Percentiles rank a stretch among this genome's conserved stretches.
Evolutionary conservation across 2,888 invertebrate species (phyloP).

Genomic region (Cylloceria caligata): DNA sequence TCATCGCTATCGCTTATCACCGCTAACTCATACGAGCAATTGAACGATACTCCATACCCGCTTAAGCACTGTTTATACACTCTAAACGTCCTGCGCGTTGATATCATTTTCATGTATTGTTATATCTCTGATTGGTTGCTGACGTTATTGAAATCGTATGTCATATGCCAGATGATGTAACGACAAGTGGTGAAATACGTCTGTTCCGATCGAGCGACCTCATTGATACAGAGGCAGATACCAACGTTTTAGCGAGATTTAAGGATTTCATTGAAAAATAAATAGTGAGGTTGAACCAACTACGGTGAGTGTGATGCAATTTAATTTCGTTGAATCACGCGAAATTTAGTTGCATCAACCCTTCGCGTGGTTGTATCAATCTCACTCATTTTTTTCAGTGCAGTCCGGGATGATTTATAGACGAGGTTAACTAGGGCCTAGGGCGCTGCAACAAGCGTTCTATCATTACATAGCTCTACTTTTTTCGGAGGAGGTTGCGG

Average conservation of each 20-base stretch:
- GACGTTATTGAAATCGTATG: slow-evolving; percentile 42
- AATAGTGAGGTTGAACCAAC: too few species aligned
- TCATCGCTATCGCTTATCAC: slow-evolving; percentile 26
- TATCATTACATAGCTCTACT: too few species aligned
- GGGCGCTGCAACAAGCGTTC: too few species aligned
- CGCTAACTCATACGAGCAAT: slow-evolving; percentile 17
- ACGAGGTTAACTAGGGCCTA: too few species aligned
- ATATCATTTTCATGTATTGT: slow-evolving; percentile 50
- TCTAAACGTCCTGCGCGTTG: background rate
- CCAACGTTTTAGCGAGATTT: background rate
- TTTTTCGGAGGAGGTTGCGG: too few species aligned
- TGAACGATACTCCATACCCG: slow-evolving; percentile 13
- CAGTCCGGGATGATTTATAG: too few species aligned
- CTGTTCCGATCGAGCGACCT: slow-evolving; percentile 10
- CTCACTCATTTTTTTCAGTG: too few species aligned
- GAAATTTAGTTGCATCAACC: too few species aligned
- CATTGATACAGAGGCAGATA: slow-evolving; percentile 7
- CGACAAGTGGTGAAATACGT: background rate
- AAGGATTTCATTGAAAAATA: too few species aligned
- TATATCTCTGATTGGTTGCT: slow-evolving; percentile 8
- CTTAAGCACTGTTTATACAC: slow-evolving; percentile 27
- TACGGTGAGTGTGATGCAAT: too few species aligned
- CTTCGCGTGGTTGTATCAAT: too few species aligned
- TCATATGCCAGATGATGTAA: slow-evolving; percentile 41
- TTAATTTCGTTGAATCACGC: too few species aligned